Evolutionary conservation across 2,888 invertebrate species (phyloP), one percentile per base, ranked within the genome.

Genomic region (Leptopilina drosophilae): DNA sequence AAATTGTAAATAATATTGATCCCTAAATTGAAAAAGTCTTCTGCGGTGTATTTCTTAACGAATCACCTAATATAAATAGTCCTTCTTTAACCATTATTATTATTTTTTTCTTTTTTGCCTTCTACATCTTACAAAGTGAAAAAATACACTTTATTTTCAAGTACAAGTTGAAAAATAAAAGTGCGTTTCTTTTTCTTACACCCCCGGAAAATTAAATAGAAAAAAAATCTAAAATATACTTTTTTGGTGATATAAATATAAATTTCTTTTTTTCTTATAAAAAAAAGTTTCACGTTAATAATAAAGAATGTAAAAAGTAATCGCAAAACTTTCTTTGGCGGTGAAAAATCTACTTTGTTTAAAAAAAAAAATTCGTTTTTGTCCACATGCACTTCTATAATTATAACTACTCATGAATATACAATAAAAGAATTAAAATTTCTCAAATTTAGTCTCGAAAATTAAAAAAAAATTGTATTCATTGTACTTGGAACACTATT

Each of bases 401-500:
- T 2, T 33, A 33, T 33, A 33, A 26, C 56, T 62, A n/a, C 66
- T 26, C 64, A 46, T 33, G 33, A 46, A 46, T 46, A 46, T 46
- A 46, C 46, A 46, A 73, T 65, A 56, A 56, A 46, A 9, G 26
- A 56, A 73, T 3, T 73, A 46, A 46, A 46, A 53, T n/a, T 53
- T 26, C 15, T 69, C 12, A n/a, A 20, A 26, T 73, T 11, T 8
- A 53, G 53, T 2, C 2, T 73, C 7, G 53, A 73, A 73, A 53
- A n/a, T 11, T 11, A 33, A 33, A 33, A 33, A 33, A 7, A 12
- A 53, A 53, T 26, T 73, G 9, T 26, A 15, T 73, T 73, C 33
- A 62, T 46, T 40, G 78, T 59, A 6, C 69, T 53, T 14, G 53
- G 53, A 69, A 53, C 73, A 64, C 73, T 46, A 46, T 46, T 46